Base-by-base conservation (phyloP, 1,140 invertebrate species). In the Panulirus ornatus region DNA sequence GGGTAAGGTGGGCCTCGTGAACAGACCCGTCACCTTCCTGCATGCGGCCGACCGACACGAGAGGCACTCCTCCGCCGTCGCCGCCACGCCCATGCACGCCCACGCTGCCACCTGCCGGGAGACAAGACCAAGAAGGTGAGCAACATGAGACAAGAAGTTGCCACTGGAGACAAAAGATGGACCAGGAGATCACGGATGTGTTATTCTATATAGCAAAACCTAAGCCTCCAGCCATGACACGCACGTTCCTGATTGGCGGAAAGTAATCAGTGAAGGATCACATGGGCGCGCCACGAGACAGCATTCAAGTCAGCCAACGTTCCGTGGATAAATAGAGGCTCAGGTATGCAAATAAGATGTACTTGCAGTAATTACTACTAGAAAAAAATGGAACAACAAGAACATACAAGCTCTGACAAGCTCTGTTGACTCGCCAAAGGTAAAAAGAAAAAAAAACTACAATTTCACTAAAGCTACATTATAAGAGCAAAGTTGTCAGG, bases 1-100 rank as follows among this genome's bases (percentile, higher is more conserved):
- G 0, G 96, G 95, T 8, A 95, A 93, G 38, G 95, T 93, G 91
- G 93, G 95, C 91, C 94, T 94, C 19, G 94, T 93, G 93, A 95
- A 94, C 79, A 93, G 93, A 83, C 93, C 92, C 85, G 93, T 94
- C 79, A 94, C 93, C 66, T 92, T 94, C 44, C 95, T 95, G 94
- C 96, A 97, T 76, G 94, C 63, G 22, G 51, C 6, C 22, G 58
- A 30, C 16, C 58, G 63, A 54, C 90, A 91, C 42, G 76, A 30
- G n/a, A 81, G 63, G 47, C 90, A 91, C 42, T 82, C 84, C 27
- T 91, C 83, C 6, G 73, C 84, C 38, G n/a, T 0, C 58, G n/a
- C 79, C 5, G 8, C 42, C 36, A 36, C 34, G 51, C 36, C 30
- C 87, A 34, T 38, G 38, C 79, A 89, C 79, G 78, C 78, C 87